Percentiles rank a stretch among this genome's conserved stretches.
Evolutionary conservation across 2,113 vertebrate genomes (phyloP).

Genomic region (Patagioenas fasciata): DNA sequence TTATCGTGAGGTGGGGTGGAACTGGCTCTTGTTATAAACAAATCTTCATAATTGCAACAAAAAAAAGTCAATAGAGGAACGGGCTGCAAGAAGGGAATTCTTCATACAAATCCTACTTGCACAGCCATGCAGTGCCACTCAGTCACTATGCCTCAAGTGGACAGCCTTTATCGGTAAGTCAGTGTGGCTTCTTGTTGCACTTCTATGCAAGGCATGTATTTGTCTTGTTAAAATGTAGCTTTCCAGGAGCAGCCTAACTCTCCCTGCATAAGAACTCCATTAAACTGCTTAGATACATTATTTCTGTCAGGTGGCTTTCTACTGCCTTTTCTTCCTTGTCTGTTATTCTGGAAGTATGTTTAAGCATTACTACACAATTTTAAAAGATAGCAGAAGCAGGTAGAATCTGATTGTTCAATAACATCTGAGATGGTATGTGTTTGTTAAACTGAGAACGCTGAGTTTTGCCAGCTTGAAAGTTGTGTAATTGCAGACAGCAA

Average conservation of each 20-base stretch:
- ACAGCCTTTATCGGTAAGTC: not conserved
- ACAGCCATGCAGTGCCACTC: not conserved
- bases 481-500: not conserved
- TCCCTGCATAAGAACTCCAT: not conserved
- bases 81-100: not conserved
- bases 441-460: not conserved
- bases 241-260: not conserved
- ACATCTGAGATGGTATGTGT: not conserved
- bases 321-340: not conserved
- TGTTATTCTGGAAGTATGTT: not conserved
- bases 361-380: not conserved
- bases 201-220: not conserved
- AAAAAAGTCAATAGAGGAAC: not conserved
- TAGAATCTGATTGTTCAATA: not conserved
- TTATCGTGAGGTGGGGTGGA: not conserved
- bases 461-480: not conserved
- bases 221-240: not conserved
- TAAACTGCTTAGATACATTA: not conserved
- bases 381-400: not conserved
- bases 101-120: not conserved
- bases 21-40: not conserved
- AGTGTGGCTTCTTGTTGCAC: not conserved
- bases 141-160: not conserved
- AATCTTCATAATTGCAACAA: not conserved
- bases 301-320: not conserved